phyloP scores from a whole-genome alignment of 2,113 vertebrate genomes.

The Vimba vimba region DNA sequence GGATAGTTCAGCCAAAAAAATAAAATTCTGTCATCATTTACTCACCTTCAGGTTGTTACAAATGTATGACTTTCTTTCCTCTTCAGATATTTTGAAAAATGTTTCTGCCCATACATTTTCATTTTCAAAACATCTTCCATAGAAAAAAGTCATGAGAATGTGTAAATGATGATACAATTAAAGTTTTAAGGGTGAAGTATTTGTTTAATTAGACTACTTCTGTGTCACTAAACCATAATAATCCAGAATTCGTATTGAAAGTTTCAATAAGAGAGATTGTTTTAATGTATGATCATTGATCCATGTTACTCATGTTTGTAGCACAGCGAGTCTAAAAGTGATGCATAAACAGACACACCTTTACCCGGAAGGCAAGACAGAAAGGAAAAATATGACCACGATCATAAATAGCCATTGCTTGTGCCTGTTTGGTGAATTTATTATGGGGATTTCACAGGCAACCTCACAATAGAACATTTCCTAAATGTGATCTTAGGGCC shows the following conservation, averaged over 20 bases:
- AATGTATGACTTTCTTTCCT: background rate
- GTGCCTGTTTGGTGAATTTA: conserved; percentile 78
- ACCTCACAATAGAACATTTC: conserved; percentile 81
- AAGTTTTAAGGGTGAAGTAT: background rate
- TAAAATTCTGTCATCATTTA: background rate
- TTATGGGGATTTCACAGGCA: conserved; percentile 83
- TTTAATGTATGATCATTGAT: conserved; percentile 4
- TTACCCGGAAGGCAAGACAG: conserved; percentile 60
- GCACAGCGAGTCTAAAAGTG: background rate
- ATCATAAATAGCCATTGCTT: conserved; percentile 77
- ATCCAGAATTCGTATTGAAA: background rate
- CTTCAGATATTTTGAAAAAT: background rate
- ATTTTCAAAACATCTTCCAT: background rate
- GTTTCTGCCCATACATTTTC: background rate
- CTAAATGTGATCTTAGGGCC: conserved; percentile 81
- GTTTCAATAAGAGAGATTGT: background rate
- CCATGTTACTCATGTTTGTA: background rate
- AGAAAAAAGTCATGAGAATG: background rate
- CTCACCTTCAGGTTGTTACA: background rate
- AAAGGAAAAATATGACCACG: conserved; percentile 72
- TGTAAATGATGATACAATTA: background rate
- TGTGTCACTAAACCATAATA: background rate
- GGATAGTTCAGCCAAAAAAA: no score
- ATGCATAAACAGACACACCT: conserved; percentile 36
- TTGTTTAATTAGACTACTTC: background rate